Conservation (phyloP, 2,797 vertebrate species). For the Lithobates sylvaticus region DNA sequence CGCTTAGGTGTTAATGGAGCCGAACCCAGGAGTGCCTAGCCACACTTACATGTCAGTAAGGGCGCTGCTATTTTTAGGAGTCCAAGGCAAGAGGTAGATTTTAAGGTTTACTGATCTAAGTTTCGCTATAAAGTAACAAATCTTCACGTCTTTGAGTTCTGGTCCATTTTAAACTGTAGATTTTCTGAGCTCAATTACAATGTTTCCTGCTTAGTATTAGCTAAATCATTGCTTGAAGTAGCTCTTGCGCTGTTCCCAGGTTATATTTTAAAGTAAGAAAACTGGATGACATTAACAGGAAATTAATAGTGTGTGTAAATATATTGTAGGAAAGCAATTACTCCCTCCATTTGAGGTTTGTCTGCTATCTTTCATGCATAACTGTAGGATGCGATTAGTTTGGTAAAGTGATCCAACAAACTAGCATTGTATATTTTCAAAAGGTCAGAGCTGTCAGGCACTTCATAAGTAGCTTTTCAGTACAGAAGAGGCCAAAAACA, state of each 20-base stretch:
- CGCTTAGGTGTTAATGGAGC: too few species aligned
- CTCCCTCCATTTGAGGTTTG: not conserved
- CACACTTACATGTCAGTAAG: too few species aligned
- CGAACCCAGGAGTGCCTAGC: too few species aligned
- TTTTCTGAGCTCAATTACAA: too few species aligned
- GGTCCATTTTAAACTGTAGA: too few species aligned
- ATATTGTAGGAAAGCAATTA: slow-evolving; percentile 23
- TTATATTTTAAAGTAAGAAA: not conserved
- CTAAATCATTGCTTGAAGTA: too few species aligned
- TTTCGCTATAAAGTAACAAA: too few species aligned
- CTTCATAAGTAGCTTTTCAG: not conserved
- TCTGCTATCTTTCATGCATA: slow-evolving; percentile 18
- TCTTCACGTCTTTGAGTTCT: too few species aligned
- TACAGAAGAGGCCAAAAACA: not conserved
- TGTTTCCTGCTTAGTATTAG: too few species aligned
- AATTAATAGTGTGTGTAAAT: slow-evolving; percentile 11
- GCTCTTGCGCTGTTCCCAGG: not conserved
- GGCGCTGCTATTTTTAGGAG: too few species aligned
- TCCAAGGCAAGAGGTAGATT: too few species aligned
- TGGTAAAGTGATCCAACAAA: slow-evolving; percentile 7
- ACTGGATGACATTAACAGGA: not conserved
- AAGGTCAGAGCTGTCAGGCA: not conserved
- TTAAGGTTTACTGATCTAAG: too few species aligned
- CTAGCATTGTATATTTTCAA: not conserved
- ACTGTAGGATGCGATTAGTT: not conserved